These are phyloP conservation scores for Gymnocypris eckloni DNA, from an alignment of 2,797 vertebrate genomes.

Conservation along the genomic window DNA sequence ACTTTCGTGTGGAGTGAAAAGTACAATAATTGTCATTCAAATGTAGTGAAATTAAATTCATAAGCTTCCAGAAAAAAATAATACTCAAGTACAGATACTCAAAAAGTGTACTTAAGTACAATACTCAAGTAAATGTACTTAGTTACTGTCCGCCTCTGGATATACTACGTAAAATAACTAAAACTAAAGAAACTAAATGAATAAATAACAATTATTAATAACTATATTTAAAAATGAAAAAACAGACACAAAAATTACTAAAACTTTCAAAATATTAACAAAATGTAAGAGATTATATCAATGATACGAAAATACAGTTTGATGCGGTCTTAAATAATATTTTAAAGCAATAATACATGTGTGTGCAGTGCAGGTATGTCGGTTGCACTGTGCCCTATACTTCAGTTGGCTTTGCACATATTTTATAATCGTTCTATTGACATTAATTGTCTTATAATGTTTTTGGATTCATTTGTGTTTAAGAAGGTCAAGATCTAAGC, in stretches of 20 bases:
- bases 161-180: background rate
- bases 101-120: no score
- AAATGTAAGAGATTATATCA: background rate
- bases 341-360: background rate
- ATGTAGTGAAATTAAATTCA: no score
- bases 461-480: background rate
- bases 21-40: no score
- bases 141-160: no score
- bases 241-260: background rate
- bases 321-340: background rate
- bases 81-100: no score
- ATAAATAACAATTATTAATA: background rate
- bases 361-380: background rate
- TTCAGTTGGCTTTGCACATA: background rate
- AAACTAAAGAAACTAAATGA: background rate
- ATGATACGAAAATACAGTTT: background rate
- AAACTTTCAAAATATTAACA: background rate
- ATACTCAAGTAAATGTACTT: no score
- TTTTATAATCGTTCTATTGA: background rate
- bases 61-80: no score
- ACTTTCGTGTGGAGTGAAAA: no score
- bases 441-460: background rate
- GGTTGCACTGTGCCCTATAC: background rate
- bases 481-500: conserved; percentile 2
- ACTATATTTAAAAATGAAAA: background rate